Evolutionary conservation across 30 jellyfish, hydroid and myxozoan species (phyloP).

Genomic region (Aurelia coerulea): DNA sequence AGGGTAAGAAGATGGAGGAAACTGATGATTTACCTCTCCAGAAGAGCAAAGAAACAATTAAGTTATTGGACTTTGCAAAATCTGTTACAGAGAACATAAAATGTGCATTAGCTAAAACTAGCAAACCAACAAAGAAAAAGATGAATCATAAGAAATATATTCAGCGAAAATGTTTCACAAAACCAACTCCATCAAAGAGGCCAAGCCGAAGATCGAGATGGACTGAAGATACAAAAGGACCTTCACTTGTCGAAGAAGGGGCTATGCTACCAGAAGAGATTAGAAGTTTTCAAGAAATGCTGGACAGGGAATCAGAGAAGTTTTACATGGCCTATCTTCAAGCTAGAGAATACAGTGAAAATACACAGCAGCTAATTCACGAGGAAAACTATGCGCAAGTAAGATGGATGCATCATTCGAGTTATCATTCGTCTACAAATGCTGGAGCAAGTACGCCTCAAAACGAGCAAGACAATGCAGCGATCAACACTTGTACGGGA

Average conservation of each 20-base stretch:
- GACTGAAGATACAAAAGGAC: background rate
- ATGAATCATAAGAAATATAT: slow-evolving; percentile 38
- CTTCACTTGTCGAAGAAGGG: background rate
- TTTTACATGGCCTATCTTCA: slow-evolving; percentile 21
- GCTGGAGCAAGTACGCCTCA: too few relatives aligned
- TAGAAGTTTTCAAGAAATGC: slow-evolving; percentile 37
- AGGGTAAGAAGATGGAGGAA: too few relatives aligned
- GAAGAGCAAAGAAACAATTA: slow-evolving; percentile 31
- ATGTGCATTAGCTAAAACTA: slow-evolving; percentile 46
- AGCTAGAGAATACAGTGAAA: slow-evolving; percentile 7
- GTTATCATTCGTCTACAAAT: too few relatives aligned
- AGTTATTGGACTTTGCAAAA: slow-evolving; percentile 35
- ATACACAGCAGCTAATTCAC: background rate
- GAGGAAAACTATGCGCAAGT: background rate
- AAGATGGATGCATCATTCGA: too few relatives aligned
- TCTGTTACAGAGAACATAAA: slow-evolving; percentile 44
- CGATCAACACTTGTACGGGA: slow-evolving; percentile 1
- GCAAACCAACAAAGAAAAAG: slow-evolving; percentile 38
- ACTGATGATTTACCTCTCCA: background rate
- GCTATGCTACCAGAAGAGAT: slow-evolving; percentile 4
- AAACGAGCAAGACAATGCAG: background rate
- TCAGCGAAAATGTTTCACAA: slow-evolving; percentile 44
- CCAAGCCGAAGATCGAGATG: background rate
- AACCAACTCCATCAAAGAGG: slow-evolving; percentile 6
- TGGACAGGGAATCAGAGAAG: slow-evolving; percentile 35